A percentile compares a stretch with the other conserved stretches of the same genome.
These are phyloP conservation scores for Drosophila quinaria DNA, from an alignment of 2,888 invertebrate genomes.

Conservation along the genomic window DNA sequence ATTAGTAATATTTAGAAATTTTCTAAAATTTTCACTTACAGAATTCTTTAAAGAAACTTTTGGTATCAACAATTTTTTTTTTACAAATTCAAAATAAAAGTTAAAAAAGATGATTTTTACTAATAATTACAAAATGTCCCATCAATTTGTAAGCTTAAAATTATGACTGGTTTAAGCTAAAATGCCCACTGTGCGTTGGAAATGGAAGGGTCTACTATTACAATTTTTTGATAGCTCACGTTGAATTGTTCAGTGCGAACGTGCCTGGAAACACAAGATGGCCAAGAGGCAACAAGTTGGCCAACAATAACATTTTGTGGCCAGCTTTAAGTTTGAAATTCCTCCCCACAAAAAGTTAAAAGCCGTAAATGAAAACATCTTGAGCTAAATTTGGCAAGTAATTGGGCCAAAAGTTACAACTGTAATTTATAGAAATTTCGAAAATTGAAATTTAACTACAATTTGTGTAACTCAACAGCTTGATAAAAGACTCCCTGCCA, in stretches of 20 bases:
- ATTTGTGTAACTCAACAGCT: constrained; percentile 1
- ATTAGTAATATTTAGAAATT: too few relatives aligned
- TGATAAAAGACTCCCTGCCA: neutral
- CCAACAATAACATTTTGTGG: constrained; percentile 10
- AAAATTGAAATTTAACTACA: constrained; percentile 26
- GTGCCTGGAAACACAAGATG: constrained; percentile 24
- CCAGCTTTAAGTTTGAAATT: constrained; percentile 14
- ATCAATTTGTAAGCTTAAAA: too few relatives aligned
- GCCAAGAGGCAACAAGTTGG: constrained; percentile 40
- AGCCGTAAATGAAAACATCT: constrained; percentile 18
- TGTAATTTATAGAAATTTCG: constrained; percentile 8
- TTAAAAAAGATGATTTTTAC: too few relatives aligned
- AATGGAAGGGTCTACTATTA: constrained; percentile 32
- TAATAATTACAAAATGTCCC: too few relatives aligned
- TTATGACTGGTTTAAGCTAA: too few relatives aligned
- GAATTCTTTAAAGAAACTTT: too few relatives aligned
- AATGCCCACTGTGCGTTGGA: neutral
- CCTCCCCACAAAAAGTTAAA: neutral
- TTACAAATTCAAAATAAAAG: too few relatives aligned
- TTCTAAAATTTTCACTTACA: too few relatives aligned
- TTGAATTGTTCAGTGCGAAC: constrained; percentile 7
- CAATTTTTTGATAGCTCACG: constrained; percentile 45
- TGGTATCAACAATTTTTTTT: too few relatives aligned
- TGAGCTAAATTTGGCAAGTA: constrained; percentile 11
- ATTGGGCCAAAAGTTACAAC: constrained; percentile 15